Conservation (phyloP, 1,140 invertebrate species). For the Aethina tumida region DNA sequence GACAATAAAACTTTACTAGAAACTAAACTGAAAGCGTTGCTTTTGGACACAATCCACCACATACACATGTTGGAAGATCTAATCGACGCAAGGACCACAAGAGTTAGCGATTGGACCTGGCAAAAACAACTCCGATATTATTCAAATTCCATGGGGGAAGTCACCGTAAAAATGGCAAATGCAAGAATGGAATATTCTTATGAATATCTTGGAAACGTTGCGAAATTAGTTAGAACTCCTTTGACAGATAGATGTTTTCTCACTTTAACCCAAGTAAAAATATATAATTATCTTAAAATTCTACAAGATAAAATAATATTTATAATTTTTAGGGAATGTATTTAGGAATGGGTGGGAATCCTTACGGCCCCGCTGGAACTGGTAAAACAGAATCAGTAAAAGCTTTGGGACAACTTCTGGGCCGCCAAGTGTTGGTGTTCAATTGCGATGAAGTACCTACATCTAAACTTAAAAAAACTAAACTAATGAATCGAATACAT, state of each 20-base stretch:
- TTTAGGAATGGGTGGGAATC: slow-evolving; percentile 94
- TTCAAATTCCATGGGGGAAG: slow-evolving; percentile 41
- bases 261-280: slow-evolving; percentile 74
- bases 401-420: slow-evolving; percentile 80
- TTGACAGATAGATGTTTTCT: slow-evolving; percentile 94
- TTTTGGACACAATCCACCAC: slow-evolving; percentile 90
- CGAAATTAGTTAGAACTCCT: slow-evolving; percentile 85
- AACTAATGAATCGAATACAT: background rate
- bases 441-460: slow-evolving; percentile 90
- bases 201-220: slow-evolving; percentile 92
- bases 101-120: slow-evolving; percentile 80
- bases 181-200: slow-evolving; percentile 93
- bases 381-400: slow-evolving; percentile 98
- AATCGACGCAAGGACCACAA: slow-evolving; percentile 53
- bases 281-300: background rate
- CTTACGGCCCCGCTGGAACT: slow-evolving; percentile 96
- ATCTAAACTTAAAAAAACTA: background rate
- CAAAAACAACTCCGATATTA: slow-evolving; percentile 80
- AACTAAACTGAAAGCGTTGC: slow-evolving; percentile 62
- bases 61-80: slow-evolving; percentile 72
- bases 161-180: slow-evolving; percentile 68
- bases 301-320: background rate
- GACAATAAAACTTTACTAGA: slow-evolving; percentile 40
- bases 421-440: slow-evolving; percentile 89
- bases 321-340: slow-evolving; percentile 64